These are phyloP conservation scores for Diachrysia chrysitis DNA, from an alignment of 2,888 invertebrate species.

Conservation along the genomic window DNA sequence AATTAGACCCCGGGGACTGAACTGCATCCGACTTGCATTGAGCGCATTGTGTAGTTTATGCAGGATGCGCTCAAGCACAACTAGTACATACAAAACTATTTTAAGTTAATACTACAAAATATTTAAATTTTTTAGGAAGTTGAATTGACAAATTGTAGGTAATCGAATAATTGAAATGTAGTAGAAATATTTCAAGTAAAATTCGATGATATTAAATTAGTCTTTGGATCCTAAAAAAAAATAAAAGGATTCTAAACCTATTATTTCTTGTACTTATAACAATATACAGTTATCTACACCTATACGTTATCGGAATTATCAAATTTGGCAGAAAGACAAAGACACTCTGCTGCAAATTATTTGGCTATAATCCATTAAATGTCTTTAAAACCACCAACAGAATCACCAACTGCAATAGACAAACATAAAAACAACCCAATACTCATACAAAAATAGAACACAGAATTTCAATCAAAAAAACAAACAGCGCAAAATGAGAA, in stretches of 20 bases:
- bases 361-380: not conserved
- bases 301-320: not conserved
- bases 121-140: too few relatives aligned
- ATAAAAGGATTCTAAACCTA: too few relatives aligned
- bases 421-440: slow-evolving; percentile 32
- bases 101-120: too few relatives aligned
- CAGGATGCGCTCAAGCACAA: slow-evolving; percentile 28
- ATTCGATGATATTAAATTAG: too few relatives aligned
- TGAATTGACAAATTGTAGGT: too few relatives aligned
- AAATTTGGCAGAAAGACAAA: not conserved
- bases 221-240: too few relatives aligned
- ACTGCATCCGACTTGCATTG: slow-evolving; percentile 86
- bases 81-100: too few relatives aligned
- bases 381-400: not conserved
- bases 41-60: slow-evolving; percentile 70
- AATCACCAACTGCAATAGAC: slow-evolving; percentile 59
- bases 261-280: too few relatives aligned
- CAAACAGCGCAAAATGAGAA: slow-evolving; percentile 51
- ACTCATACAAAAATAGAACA: slow-evolving; percentile 28
- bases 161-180: too few relatives aligned
- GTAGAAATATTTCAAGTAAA: too few relatives aligned
- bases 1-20: slow-evolving; percentile 85
- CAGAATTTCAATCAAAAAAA: slow-evolving; percentile 14
- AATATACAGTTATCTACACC: not conserved
- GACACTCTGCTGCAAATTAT: not conserved